Evolutionary conservation across 1,140 invertebrate species (phyloP).

Genomic region (Helicoverpa zea): DNA sequence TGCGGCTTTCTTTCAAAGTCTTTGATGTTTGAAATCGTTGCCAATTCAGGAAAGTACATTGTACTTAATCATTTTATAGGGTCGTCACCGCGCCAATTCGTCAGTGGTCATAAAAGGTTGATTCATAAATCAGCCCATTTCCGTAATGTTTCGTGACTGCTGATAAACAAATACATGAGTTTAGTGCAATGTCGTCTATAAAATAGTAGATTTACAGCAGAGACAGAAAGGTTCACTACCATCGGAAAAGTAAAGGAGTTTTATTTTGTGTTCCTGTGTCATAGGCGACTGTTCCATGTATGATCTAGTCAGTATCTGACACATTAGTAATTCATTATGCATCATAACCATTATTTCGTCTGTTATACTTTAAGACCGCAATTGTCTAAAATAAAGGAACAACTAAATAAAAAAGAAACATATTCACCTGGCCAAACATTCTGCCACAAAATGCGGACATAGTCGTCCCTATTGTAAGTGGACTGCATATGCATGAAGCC

Average conservation of each 20-base stretch:
- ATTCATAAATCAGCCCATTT: not conserved
- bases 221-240: not conserved
- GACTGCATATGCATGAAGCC: slow-evolving; percentile 92
- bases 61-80: not conserved
- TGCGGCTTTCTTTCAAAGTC: not conserved
- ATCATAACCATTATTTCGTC: too few relatives aligned
- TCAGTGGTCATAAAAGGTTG: slow-evolving; percentile 27
- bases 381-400: too few relatives aligned
- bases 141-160: not conserved
- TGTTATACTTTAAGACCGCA: too few relatives aligned
- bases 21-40: slow-evolving; percentile 37
- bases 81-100: not conserved
- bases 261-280: too few relatives aligned
- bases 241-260: not conserved
- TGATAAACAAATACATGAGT: too few relatives aligned
- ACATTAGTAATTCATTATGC: too few relatives aligned
- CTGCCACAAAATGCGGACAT: slow-evolving; percentile 89
- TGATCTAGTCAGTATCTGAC: too few relatives aligned
- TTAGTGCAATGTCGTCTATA: too few relatives aligned
- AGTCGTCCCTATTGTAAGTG: slow-evolving; percentile 90
- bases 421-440: slow-evolving; percentile 87
- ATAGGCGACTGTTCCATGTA: too few relatives aligned
- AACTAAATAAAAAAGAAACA: not conserved
- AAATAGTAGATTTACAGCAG: too few relatives aligned
- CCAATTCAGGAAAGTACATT: not conserved